phyloP scores from a whole-genome alignment of 1,140 invertebrate species.

The Papilio xuthus region DNA sequence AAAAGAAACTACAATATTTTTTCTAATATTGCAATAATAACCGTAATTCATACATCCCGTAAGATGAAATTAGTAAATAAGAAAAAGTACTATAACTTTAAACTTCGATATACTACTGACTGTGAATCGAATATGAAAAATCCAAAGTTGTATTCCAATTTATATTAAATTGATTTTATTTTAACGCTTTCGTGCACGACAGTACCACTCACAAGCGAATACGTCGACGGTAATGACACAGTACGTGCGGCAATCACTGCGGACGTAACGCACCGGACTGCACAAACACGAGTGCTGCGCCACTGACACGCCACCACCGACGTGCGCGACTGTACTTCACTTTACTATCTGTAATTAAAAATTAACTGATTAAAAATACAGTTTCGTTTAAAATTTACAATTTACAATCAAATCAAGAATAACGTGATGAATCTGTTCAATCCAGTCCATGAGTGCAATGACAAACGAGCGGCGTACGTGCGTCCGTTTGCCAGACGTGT shows the following conservation, averaged over 20 bases:
- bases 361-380: too few relatives aligned
- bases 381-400: background rate
- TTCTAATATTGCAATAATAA: background rate
- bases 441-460: background rate
- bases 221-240: slow-evolving; percentile 61
- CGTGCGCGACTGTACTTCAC: slow-evolving; percentile 38
- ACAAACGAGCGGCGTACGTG: slow-evolving; percentile 37
- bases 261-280: slow-evolving; percentile 44
- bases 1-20: background rate
- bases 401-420: slow-evolving; percentile 1
- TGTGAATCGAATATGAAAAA: background rate
- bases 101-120: background rate
- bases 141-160: background rate
- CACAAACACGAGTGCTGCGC: slow-evolving; percentile 47
- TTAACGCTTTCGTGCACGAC: slow-evolving; percentile 23
- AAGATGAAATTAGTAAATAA: background rate
- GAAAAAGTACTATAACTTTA: background rate
- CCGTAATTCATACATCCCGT: background rate
- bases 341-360: slow-evolving; percentile 12
- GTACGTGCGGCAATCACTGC: slow-evolving; percentile 63
- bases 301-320: slow-evolving; percentile 15
- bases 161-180: slow-evolving; percentile 1
- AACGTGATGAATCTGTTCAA: background rate
- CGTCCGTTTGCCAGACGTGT: slow-evolving; percentile 41
- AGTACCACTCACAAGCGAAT: slow-evolving; percentile 43